Conservation (phyloP, 2,888 invertebrate species). For the Cremastinae sp. region DNA sequence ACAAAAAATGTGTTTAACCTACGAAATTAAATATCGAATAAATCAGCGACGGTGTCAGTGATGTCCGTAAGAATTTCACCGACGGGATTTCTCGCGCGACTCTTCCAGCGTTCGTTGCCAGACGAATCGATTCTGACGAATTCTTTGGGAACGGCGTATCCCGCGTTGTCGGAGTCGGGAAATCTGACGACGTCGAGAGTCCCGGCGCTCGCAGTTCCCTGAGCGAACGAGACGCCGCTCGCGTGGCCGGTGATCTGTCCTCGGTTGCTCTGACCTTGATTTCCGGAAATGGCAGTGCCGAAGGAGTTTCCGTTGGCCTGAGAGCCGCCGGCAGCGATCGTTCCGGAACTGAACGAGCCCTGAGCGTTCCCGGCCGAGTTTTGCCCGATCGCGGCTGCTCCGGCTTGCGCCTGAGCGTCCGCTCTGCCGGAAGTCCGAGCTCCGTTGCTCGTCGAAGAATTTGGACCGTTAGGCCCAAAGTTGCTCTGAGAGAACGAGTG, state of each 20-base stretch:
- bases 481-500: slow-evolving; percentile 69
- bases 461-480: slow-evolving; percentile 64
- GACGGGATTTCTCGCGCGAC: slow-evolving; percentile 60
- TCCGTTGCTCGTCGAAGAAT: slow-evolving; percentile 67
- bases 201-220: slow-evolving; percentile 67
- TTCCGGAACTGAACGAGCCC: slow-evolving; percentile 68
- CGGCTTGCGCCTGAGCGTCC: slow-evolving; percentile 68
- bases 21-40: slow-evolving; percentile 63
- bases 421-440: slow-evolving; percentile 68
- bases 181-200: slow-evolving; percentile 61
- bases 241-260: slow-evolving; percentile 66
- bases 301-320: slow-evolving; percentile 64
- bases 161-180: slow-evolving; percentile 47
- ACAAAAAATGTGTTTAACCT: slow-evolving; percentile 12
- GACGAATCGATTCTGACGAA: slow-evolving; percentile 59
- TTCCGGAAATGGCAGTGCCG: slow-evolving; percentile 65
- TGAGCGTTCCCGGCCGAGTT: slow-evolving; percentile 61
- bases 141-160: slow-evolving; percentile 63
- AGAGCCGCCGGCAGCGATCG: slow-evolving; percentile 64
- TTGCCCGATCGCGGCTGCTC: slow-evolving; percentile 66
- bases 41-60: slow-evolving; percentile 64
- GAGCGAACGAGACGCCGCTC: slow-evolving; percentile 61
- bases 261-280: slow-evolving; percentile 63
- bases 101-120: slow-evolving; percentile 30
- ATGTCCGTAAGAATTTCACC: slow-evolving; percentile 65